These are phyloP conservation scores for Cosmopolites sordidus DNA, from an alignment of 2,888 invertebrate genomes.

Conservation along the genomic window DNA sequence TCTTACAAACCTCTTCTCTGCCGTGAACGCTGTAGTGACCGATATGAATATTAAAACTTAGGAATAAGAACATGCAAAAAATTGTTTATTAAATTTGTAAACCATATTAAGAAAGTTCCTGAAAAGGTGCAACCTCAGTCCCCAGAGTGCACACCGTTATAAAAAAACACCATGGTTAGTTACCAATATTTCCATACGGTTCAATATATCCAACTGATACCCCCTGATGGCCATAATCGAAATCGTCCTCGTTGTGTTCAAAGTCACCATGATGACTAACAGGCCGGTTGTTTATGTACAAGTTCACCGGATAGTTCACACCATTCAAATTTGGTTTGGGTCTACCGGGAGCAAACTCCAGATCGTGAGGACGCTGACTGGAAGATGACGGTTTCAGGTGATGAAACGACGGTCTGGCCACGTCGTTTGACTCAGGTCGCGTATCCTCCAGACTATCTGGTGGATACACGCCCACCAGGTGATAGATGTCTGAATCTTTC, in stretches of 20 bases:
- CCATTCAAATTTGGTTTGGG: constrained; percentile 18
- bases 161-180: constrained; percentile 7
- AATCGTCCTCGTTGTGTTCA: neutral
- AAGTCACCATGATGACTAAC: constrained; percentile 4
- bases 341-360: constrained; percentile 11
- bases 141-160: neutral
- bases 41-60: too few species aligned
- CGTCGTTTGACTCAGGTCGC: constrained; percentile 43
- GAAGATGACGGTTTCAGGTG: constrained; percentile 32
- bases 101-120: too few species aligned
- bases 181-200: constrained; percentile 24
- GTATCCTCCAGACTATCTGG: constrained; percentile 38
- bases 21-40: too few species aligned
- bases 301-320: constrained; percentile 11
- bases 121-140: too few species aligned
- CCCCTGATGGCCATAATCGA: neutral
- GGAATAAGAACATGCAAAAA: too few species aligned
- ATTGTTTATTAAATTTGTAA: too few species aligned
- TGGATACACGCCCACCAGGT: constrained; percentile 48
- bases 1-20: too few species aligned
- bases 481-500: constrained; percentile 42
- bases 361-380: constrained; percentile 30
- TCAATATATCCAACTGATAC: constrained; percentile 16
- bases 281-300: constrained; percentile 12
- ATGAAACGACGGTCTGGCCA: constrained; percentile 40